Evolutionary conservation across 2,888 invertebrate species (phyloP).

Genomic region (Mesochorus sp.): DNA sequence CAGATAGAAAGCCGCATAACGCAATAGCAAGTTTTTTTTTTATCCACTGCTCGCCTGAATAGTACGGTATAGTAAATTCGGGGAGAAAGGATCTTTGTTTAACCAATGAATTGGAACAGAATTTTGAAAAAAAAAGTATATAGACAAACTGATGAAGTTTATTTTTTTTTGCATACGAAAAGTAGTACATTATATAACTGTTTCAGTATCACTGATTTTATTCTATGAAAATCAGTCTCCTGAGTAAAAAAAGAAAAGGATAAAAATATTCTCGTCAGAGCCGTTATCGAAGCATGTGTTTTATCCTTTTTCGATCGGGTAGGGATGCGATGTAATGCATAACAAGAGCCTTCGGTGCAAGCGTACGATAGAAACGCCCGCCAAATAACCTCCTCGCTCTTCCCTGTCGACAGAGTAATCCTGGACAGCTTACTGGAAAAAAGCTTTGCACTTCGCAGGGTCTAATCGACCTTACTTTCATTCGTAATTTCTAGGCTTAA

Average conservation of each 20-base stretch:
- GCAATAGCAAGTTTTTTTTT: slow-evolving; percentile 41
- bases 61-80: slow-evolving; percentile 4
- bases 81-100: slow-evolving; percentile 37
- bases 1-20: slow-evolving; percentile 46
- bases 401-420: not conserved
- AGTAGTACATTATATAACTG: too few species aligned
- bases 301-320: not conserved
- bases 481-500: too few species aligned
- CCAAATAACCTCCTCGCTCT: slow-evolving; percentile 13
- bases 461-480: too few species aligned
- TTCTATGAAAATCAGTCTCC: too few species aligned
- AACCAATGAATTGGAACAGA: too few species aligned
- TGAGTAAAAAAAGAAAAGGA: not conserved
- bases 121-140: too few species aligned
- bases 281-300: not conserved
- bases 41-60: slow-evolving; percentile 8
- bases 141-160: too few species aligned
- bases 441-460: too few species aligned
- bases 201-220: too few species aligned
- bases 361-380: not conserved
- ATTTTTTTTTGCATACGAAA: too few species aligned
- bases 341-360: slow-evolving; percentile 4
- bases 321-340: slow-evolving; percentile 14
- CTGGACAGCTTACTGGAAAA: not conserved
- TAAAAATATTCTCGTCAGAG: not conserved